phyloP scores from a whole-genome alignment of 2,113 vertebrate species.

The Stercorarius parasiticus region DNA sequence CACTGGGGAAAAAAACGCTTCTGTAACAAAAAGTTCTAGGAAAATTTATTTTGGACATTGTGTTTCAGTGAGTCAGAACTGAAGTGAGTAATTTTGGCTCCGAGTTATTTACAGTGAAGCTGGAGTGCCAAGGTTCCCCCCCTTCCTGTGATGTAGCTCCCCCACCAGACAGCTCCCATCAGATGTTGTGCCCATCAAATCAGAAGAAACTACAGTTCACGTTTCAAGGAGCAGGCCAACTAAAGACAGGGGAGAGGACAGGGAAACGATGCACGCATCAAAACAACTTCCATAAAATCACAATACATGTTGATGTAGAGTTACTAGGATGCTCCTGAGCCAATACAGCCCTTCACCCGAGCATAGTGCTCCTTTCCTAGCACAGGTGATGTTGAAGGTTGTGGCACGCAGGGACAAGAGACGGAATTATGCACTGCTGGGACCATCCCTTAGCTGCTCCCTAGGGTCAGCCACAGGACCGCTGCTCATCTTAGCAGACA shows the following conservation, averaged over 20 bases:
- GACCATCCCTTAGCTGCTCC: background rate
- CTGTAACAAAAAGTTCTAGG: slow-evolving; percentile 6
- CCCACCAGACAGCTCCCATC: background rate
- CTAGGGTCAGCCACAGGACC: background rate
- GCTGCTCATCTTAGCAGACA: background rate
- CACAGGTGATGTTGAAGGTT: background rate
- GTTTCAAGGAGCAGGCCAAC: background rate
- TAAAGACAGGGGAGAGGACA: background rate
- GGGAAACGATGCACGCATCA: background rate
- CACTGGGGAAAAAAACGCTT: background rate
- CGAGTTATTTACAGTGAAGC: background rate
- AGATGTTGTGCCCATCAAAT: background rate
- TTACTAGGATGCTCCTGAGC: background rate
- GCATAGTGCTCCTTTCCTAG: background rate
- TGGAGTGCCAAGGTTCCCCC: background rate
- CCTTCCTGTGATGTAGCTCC: background rate
- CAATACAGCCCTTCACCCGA: background rate
- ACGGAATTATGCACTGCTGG: background rate
- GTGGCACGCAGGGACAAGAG: background rate
- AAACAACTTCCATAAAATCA: background rate
- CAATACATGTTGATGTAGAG: background rate
- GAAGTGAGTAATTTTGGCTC: background rate
- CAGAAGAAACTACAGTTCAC: background rate
- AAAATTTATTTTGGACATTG: background rate
- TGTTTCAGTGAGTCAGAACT: slow-evolving; percentile 1